Base-by-base conservation (phyloP, 1,140 invertebrate genomes). In the Medauroidea extradentata region DNA sequence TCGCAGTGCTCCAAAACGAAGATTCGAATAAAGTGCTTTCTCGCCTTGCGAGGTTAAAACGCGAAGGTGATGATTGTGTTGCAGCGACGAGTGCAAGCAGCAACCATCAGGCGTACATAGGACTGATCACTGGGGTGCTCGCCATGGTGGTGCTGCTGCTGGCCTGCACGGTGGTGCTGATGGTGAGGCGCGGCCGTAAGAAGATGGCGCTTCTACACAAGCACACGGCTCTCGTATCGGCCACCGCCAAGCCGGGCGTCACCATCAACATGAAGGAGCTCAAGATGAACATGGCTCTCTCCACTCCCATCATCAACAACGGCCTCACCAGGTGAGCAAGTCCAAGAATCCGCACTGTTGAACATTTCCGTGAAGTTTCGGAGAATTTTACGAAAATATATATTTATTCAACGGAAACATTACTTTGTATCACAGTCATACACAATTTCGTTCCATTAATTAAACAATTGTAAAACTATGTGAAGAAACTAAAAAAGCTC, bases 121-220 rank as follows among this genome's bases (percentile, higher is more conserved):
- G 89, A 0, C 78, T 93, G 34, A 85, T 91, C 21, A 90, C 90
- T 52, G 90, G 90, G 0, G 85, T 86, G 0, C 69, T 93, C 42
- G 89, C 88, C 0, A 84, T 89, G 53, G 73, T 80, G 21, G 79
- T 88, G 1, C 73, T 90, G 0, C 74, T 90, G 1, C 69, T 86
- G n/a, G 84, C 82, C 3, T 83, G 85, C 65, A 85, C 83, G 9
- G 79, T 86, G 1, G 80, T 88, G 25, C 79, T 91, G 53, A 82
- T 89, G 71, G 82, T 87, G 7, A 78, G 90, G 23, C 77, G 89
- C 14, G 85, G 86, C 7, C 78, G 85, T 19, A 84, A 88, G 64
- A 88, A 89, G 60, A 79, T 83, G 1, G 82, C 83, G 1, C 71
- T 85, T 0, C 77, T 87, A 34, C 85, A 87, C 69, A 88, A 89